phyloP scores from a whole-genome alignment of 1,140 invertebrate species.

The Leptinotarsa lineolata region DNA sequence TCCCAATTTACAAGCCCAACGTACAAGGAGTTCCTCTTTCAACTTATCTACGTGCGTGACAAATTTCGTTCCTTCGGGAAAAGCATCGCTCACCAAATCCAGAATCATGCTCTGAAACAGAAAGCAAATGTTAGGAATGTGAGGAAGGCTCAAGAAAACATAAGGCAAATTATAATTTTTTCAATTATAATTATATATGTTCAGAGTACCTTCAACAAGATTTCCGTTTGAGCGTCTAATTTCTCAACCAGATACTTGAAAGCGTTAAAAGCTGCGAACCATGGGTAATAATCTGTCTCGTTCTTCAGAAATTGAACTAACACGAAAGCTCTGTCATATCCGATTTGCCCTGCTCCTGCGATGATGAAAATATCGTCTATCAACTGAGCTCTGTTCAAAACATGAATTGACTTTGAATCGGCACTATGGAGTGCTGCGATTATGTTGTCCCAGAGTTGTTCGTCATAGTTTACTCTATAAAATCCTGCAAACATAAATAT shows the following conservation, averaged over 20 bases:
- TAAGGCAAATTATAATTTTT: background rate
- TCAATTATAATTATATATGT: background rate
- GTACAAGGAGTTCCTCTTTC: slow-evolving; percentile 53
- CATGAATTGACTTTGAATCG: slow-evolving; percentile 62
- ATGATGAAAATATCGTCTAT: slow-evolving; percentile 78
- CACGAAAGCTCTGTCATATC: slow-evolving; percentile 69
- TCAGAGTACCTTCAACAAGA: background rate
- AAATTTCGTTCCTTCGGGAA: slow-evolving; percentile 37
- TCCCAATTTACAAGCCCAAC: slow-evolving; percentile 60
- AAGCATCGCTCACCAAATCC: slow-evolving; percentile 1
- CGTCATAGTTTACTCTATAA: slow-evolving; percentile 83
- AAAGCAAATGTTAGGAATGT: background rate
- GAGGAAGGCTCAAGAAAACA: background rate
- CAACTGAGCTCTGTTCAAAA: slow-evolving; percentile 76
- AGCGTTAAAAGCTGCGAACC: slow-evolving; percentile 65
- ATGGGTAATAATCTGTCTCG: slow-evolving; percentile 69
- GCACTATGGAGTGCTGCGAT: slow-evolving; percentile 61
- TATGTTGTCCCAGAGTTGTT: slow-evolving; percentile 73
- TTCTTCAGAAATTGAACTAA: slow-evolving; percentile 64
- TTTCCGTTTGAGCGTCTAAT: slow-evolving; percentile 46
- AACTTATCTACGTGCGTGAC: slow-evolving; percentile 52
- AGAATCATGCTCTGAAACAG: slow-evolving; percentile 15
- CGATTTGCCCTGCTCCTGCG: slow-evolving; percentile 68
- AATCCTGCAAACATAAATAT: slow-evolving; percentile 59
- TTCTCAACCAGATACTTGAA: slow-evolving; percentile 58